These are phyloP conservation scores for Dasyurus viverrinus DNA, from an alignment of 2,113 vertebrate species.

Conservation along the genomic window DNA sequence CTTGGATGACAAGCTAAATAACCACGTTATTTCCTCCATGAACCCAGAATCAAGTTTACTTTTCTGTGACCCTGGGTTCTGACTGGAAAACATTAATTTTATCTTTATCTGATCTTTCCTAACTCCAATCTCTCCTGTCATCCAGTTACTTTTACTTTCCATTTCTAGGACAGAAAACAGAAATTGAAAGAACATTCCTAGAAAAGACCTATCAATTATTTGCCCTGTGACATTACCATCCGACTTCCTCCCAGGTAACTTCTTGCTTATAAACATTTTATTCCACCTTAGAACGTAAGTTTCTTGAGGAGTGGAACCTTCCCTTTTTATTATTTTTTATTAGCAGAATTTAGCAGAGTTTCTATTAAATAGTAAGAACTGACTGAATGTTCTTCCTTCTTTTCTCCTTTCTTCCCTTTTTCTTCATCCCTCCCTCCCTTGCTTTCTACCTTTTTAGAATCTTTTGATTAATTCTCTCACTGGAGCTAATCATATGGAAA, in stretches of 20 bases:
- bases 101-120: not conserved
- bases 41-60: not conserved
- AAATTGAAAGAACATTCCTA: not conserved
- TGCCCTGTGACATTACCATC: not conserved
- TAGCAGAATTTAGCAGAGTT: not conserved
- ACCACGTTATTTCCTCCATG: constrained; percentile 50
- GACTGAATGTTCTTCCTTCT: not conserved
- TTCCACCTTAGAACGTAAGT: not conserved
- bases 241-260: not conserved
- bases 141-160: not conserved
- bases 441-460: not conserved
- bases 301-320: not conserved
- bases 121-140: not conserved
- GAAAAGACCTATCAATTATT: not conserved
- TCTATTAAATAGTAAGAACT: not conserved
- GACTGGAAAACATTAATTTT: not conserved
- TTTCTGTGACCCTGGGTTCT: not conserved
- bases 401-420: not conserved
- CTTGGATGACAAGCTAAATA: constrained; percentile 52
- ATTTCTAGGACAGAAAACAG: not conserved
- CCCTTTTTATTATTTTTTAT: not conserved
- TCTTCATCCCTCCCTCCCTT: too few species aligned
- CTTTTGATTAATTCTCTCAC: constrained; percentile 66
- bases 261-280: too few species aligned
- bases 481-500: constrained; percentile 45